Base-by-base conservation (phyloP, 1,140 invertebrate genomes). In the Palaemon carinicauda region DNA sequence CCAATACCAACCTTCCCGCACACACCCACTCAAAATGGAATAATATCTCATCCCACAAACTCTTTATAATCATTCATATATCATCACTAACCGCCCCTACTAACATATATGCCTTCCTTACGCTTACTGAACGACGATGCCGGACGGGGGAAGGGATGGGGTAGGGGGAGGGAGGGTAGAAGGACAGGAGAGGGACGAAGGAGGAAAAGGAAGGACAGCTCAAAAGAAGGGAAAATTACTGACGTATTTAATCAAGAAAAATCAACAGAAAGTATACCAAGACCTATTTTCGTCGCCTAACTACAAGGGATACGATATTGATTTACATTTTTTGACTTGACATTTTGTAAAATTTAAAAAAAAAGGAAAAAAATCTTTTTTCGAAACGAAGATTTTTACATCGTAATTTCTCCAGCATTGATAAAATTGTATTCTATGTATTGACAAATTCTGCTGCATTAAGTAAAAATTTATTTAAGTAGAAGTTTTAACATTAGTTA, bases 1-100 rank as follows among this genome's bases (percentile, higher is more conserved):
- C 82, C 82, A 85, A 85, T 85, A 85, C 74, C 82, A 85, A 75
- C 74, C 82, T 69, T 73, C 29, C 54, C 24, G n/a, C 80, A 83
- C 81, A 83, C 81, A 83, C 81, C 81, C 69, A 84, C 82, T 84
- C 73, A 60, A 60, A 77, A 77, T 65, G 82, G 82, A 84, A 84
- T 84, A 7, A 84, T 84, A 84, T 84, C 82, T 84, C 82, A 84
- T 31, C 12, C 52, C 73, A 41, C 21, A 75, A 53, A 83, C 24
- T 77, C 51, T 60, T 56, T 75, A 84, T 84, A 84, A 84, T 77
- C 82, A 33, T 52, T 65, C 71, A 33, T 31, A 19, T 53, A 73
- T 75, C 81, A 54, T 41, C 71, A 41, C 31, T 33, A 74, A 31
- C 31, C 71, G 33, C 19, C 27, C 21, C 71, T 33, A 29, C 33